Conservation (phyloP, 2,797 vertebrate species). For the Serranus cabrilla region DNA sequence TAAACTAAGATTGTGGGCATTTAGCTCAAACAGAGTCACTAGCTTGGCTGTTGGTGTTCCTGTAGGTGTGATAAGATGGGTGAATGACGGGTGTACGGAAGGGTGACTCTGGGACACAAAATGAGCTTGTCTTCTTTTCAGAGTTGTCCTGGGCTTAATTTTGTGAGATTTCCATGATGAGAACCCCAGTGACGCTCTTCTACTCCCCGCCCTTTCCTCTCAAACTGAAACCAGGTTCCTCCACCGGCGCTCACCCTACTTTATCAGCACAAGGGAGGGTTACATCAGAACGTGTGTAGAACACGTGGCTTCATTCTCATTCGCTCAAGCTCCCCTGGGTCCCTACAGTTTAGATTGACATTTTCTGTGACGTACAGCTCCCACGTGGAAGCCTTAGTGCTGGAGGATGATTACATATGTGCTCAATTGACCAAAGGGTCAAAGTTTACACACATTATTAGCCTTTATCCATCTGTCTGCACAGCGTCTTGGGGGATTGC, state of each 20-base stretch:
- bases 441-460: slow-evolving; percentile 44
- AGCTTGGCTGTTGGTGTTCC: too few species aligned
- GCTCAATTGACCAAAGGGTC: slow-evolving; percentile 32
- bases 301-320: slow-evolving; percentile 43
- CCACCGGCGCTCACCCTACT: slow-evolving; percentile 50
- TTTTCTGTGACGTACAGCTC: slow-evolving; percentile 40
- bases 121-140: slow-evolving; percentile 34
- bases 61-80: neutral
- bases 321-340: slow-evolving; percentile 26
- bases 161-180: slow-evolving; percentile 39
- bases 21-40: neutral
- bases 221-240: slow-evolving; percentile 50
- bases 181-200: slow-evolving; percentile 16
- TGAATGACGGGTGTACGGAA: neutral
- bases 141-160: slow-evolving; percentile 38
- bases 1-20: too few species aligned
- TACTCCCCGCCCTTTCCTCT: slow-evolving; percentile 21
- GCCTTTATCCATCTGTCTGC: slow-evolving; percentile 9
- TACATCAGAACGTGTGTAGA: slow-evolving; percentile 58
- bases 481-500: neutral
- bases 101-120: slow-evolving; percentile 49
- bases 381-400: neutral
- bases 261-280: slow-evolving; percentile 58
- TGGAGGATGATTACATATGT: slow-evolving; percentile 33
- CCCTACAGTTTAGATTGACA: slow-evolving; percentile 28